These are phyloP conservation scores for Oscheius sp. DNA, from an alignment of 1,140 invertebrate species.

Conservation along the genomic window DNA sequence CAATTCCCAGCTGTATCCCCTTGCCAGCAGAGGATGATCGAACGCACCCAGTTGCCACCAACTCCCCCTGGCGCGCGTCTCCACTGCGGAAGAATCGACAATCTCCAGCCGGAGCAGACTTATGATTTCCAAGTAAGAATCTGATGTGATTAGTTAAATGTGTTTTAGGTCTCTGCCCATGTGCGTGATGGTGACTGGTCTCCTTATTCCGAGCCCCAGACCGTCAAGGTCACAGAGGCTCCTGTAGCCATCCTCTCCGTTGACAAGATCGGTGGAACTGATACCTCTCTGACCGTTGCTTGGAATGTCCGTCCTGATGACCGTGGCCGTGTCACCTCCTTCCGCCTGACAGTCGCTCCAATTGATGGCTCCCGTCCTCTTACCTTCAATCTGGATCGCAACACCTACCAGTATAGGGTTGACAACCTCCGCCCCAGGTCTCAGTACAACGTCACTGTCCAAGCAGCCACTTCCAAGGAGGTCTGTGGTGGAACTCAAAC, in stretches of 20 bases:
- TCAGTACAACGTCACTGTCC: conserved; percentile 57
- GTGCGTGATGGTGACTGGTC: conserved; percentile 49
- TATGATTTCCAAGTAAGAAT: conserved; percentile 51
- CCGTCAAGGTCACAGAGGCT: conserved; percentile 32
- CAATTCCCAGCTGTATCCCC: conserved; percentile 60
- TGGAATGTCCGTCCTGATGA: conserved; percentile 54
- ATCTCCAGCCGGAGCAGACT: conserved; percentile 47
- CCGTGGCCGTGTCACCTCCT: conserved; percentile 48
- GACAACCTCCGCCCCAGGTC: conserved; percentile 52
- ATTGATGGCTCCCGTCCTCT: conserved; percentile 51
- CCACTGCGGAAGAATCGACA: conserved; percentile 58
- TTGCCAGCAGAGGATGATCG: conserved; percentile 49
- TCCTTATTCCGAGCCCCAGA: conserved; percentile 50
- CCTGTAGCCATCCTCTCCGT: conserved; percentile 50
- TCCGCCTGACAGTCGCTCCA: conserved; percentile 54
- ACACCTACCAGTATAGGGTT: conserved; percentile 56
- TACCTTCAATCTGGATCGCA: conserved; percentile 54
- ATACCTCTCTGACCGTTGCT: conserved; percentile 47
- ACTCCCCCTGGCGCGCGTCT: conserved; percentile 46
- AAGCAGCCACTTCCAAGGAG: conserved; percentile 49
- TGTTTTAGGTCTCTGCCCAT: conserved; percentile 46
- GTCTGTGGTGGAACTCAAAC: conserved; percentile 45
- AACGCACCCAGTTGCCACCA: conserved; percentile 55
- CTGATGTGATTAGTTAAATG: neutral
- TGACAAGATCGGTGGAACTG: conserved; percentile 47